A percentile compares a stretch with the other conserved stretches of the same genome.
phyloP scores from a whole-genome alignment of 2,797 vertebrate species.

The Dallia pectoralis region DNA sequence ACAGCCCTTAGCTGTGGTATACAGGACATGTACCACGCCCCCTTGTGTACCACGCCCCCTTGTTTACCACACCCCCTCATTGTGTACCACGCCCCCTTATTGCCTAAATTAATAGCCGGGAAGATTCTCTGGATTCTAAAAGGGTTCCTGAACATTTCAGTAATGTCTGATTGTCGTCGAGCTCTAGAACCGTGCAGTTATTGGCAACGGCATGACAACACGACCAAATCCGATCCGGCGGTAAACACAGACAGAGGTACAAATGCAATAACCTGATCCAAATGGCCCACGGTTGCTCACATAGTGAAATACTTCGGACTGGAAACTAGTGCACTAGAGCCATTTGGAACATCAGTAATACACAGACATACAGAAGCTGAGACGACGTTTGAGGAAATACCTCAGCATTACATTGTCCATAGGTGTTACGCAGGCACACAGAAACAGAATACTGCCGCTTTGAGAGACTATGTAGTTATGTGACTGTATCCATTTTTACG shows the following conservation, averaged over 20 bases:
- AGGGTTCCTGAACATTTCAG: background rate
- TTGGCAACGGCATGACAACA: background rate
- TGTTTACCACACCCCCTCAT: too few species aligned
- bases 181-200: background rate
- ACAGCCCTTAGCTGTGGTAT: too few species aligned
- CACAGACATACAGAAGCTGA: background rate
- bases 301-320: too few species aligned
- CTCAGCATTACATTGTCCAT: background rate
- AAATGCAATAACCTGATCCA: conserved; percentile 15
- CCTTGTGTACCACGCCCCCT: too few species aligned
- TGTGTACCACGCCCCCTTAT: too few species aligned
- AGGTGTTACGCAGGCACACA: background rate
- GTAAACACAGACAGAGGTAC: conserved; percentile 1
- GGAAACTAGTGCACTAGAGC: too few species aligned
- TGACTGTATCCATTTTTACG: background rate
- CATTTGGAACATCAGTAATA: background rate
- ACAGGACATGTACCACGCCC: too few species aligned
- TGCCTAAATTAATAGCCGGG: background rate
- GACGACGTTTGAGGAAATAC: background rate
- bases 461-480: background rate
- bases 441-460: background rate
- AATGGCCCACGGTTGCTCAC: too few species aligned
- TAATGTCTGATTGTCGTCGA: conserved; percentile 37
- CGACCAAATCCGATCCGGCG: background rate
- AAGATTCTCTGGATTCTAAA: background rate